Evolutionary conservation across 2,113 vertebrate species (phyloP), one percentile per base, ranked within the genome.

Genomic region (Pseudolaguvia tuberculata): DNA sequence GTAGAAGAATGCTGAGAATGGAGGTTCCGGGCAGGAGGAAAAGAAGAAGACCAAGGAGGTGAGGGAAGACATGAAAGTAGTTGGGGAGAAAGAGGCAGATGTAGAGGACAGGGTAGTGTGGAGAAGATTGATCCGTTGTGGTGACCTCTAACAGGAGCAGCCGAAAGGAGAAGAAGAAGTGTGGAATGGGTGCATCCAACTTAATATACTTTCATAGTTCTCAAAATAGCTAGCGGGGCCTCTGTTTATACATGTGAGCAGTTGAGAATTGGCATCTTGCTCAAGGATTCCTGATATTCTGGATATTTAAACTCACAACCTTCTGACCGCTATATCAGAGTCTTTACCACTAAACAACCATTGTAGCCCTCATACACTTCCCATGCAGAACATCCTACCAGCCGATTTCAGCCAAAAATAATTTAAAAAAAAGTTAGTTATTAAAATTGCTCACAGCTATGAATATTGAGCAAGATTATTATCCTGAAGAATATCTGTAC

Each of bases 401-500:
- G 21, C 31, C n/a, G 56, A 27, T 27, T 70, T 11, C 35, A n/a
- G n/a, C n/a, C 47, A n/a, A 50, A 11, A 52, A 45, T 10, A 47
- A 17, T 25, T 23, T 17, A 17, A 65, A 15, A 68, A 68, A 68
- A 68, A 68, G 15, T 48, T 25, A 31, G n/a, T n/a, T n/a, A n/a
- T n/a, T n/a, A n/a, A n/a, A 31, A 55, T 47, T 27, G 31, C 45
- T 53, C 27, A 18, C 59, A 39, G n/a, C 50, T 65, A n/a, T 65
- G 55, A 55, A 74, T 55, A 74, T 50, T 50, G 27, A 5, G 47
- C 62, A 59, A 70, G 8, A 27, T 57, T 72, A 50, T 75, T 81
- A 45, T 51, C 77, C 59, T 78, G 80, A 69, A 77, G 50, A 66
- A 58, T 39, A 31, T 45, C 68, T 20, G 61, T 74, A 75, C 72